Percentiles rank a stretch among this genome's conserved stretches.
These are phyloP conservation scores for Clytia hemisphaerica DNA, from an alignment of 30 jellyfish, hydroid and myxozoan genomes.

Conservation along the genomic window DNA sequence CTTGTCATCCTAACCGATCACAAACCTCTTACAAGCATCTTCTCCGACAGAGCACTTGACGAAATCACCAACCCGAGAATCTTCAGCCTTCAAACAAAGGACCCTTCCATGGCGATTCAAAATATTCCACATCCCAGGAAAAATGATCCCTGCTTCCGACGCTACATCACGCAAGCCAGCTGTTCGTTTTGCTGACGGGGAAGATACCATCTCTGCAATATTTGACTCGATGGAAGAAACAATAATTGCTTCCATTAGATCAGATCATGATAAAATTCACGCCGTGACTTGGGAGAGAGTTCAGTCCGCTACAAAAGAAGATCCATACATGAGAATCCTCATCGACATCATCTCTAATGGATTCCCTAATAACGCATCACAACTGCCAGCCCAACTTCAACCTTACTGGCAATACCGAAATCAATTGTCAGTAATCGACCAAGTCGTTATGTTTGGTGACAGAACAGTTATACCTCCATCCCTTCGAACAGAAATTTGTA, in stretches of 20 bases:
- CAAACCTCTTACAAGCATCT: conserved; percentile 28
- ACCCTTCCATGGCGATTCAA: background rate
- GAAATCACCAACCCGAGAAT: background rate
- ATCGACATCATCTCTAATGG: background rate
- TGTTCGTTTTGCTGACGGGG: no score
- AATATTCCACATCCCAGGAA: no score
- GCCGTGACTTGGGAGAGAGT: conserved; percentile 29
- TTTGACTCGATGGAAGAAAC: conserved; percentile 22
- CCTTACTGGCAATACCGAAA: background rate
- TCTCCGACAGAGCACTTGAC: conserved; percentile 22
- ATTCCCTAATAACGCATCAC: background rate
- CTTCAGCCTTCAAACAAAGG: background rate
- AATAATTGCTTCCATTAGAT: conserved; percentile 17
- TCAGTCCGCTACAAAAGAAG: conserved; percentile 8
- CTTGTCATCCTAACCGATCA: conserved; percentile 18
- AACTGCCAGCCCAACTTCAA: background rate
- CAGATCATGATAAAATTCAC: background rate
- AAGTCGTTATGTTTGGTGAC: conserved; percentile 1
- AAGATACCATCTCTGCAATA: no score
- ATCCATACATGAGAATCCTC: background rate
- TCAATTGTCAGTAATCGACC: background rate
- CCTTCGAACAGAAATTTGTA: background rate
- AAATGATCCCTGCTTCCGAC: no score
- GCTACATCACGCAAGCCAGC: no score
- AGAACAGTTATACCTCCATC: conserved; percentile 17